These are phyloP conservation scores for Toxotes chatareus DNA, from an alignment of 2,113 vertebrate genomes.

Conservation along the genomic window DNA sequence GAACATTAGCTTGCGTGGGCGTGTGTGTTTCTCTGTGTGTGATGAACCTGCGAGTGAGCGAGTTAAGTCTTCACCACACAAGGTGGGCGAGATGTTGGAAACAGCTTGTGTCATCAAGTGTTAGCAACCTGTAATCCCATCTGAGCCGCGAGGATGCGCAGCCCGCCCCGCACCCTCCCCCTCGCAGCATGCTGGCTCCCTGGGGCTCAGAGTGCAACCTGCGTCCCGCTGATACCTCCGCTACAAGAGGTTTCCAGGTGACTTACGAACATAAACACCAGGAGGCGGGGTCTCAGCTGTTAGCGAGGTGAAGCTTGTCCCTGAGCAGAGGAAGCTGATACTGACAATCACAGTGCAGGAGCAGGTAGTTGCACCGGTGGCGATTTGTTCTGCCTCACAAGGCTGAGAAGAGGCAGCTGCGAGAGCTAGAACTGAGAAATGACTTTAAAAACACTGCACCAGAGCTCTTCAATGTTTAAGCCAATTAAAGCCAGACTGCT, in stretches of 20 bases:
- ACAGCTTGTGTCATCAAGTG: conserved; percentile 78
- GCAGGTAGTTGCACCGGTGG: conserved; percentile 58
- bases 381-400: conserved; percentile 28
- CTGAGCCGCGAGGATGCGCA: conserved; percentile 69
- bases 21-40: conserved; percentile 24
- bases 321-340: conserved; percentile 36
- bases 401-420: conserved; percentile 27
- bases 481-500: neutral
- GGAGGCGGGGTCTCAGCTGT: conserved; percentile 71
- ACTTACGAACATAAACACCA: conserved; percentile 67
- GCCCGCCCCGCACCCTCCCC: neutral
- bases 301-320: conserved; percentile 56
- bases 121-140: conserved; percentile 81
- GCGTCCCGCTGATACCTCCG: conserved; percentile 67
- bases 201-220: conserved; percentile 67
- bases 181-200: conserved; percentile 27
- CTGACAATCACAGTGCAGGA: conserved; percentile 20
- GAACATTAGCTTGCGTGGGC: conserved; percentile 15
- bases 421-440: neutral
- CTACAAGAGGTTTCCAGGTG: conserved; percentile 75
- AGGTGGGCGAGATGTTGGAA: conserved; percentile 73
- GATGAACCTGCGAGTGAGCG: conserved; percentile 44
- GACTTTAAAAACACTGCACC: neutral
- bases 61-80: conserved; percentile 55
- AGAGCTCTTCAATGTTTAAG: neutral